These are phyloP conservation scores for Aurelia coerulea DNA, from an alignment of 30 jellyfish, hydroid and myxozoan species.

Conservation along the genomic window DNA sequence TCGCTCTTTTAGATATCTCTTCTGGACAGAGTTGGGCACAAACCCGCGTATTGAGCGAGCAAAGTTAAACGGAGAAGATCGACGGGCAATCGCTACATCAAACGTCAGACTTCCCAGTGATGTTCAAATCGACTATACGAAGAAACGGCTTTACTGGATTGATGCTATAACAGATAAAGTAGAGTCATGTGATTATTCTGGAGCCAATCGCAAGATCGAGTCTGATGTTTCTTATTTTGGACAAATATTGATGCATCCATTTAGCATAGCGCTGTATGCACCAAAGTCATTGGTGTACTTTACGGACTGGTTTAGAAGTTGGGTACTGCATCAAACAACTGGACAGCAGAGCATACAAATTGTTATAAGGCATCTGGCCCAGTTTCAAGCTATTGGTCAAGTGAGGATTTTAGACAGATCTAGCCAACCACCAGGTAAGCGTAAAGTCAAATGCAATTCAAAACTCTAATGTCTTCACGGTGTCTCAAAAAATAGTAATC, in stretches of 20 bases:
- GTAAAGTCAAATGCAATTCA: background rate
- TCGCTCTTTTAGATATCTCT: constrained; percentile 54
- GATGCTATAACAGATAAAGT: constrained; percentile 83
- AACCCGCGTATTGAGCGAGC: constrained; percentile 83
- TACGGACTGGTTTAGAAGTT: constrained; percentile 81
- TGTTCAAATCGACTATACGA: constrained; percentile 75
- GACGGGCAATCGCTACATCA: constrained; percentile 48
- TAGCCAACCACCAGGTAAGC: constrained; percentile 61
- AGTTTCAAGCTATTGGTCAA: constrained; percentile 65
- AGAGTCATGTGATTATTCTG: constrained; percentile 70
- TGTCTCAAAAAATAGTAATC: no score
- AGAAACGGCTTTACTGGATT: constrained; percentile 80
- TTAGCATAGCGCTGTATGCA: constrained; percentile 63
- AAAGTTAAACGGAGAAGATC: constrained; percentile 74
- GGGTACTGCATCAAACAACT: constrained; percentile 17
- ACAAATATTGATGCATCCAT: constrained; percentile 54
- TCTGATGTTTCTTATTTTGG: constrained; percentile 43
- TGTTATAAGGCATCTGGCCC: background rate
- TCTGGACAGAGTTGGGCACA: constrained; percentile 88
- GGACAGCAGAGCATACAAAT: background rate
- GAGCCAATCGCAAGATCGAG: constrained; percentile 45
- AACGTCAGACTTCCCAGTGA: constrained; percentile 69
- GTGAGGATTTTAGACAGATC: constrained; percentile 50
- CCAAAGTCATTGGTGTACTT: constrained; percentile 49
- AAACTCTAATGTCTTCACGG: no score